These are phyloP conservation scores for Agrochola litura DNA, from an alignment of 2,888 invertebrate genomes.

Conservation along the genomic window DNA sequence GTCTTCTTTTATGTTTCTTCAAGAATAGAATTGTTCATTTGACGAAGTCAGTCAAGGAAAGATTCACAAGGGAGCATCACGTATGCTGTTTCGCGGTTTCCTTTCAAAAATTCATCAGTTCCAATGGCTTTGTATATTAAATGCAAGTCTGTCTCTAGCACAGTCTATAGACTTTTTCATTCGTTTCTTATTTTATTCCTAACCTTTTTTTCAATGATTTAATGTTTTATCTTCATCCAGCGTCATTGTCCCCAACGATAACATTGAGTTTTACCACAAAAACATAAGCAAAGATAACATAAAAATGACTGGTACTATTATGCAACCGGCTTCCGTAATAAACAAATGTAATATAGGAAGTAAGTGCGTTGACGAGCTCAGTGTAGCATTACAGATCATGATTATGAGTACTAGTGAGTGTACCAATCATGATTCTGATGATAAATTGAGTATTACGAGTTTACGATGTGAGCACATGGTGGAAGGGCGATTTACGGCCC, in stretches of 20 bases:
- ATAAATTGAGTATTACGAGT: constrained; percentile 11
- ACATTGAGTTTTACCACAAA: constrained; percentile 35
- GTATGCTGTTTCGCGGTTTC: background rate
- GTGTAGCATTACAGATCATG: constrained; percentile 48
- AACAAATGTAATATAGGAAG: constrained; percentile 58
- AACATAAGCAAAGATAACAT: constrained; percentile 18
- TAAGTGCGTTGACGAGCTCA: constrained; percentile 34
- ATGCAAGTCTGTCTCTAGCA: background rate
- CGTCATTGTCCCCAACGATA: constrained; percentile 20
- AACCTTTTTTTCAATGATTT: constrained; percentile 4
- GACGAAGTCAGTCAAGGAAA: background rate
- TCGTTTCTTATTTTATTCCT: background rate
- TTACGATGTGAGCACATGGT: background rate
- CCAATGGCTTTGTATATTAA: background rate
- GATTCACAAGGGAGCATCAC: background rate
- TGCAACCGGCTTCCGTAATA: constrained; percentile 53
- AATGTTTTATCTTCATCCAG: constrained; percentile 14
- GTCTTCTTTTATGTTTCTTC: background rate
- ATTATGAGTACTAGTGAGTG: constrained; percentile 29
- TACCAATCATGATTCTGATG: constrained; percentile 20
- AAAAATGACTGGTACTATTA: constrained; percentile 42
- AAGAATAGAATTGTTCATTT: background rate
- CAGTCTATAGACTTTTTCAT: background rate
- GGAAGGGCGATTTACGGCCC: background rate
- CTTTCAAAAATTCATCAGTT: background rate